Evolutionary conservation across 2,888 invertebrate genomes (phyloP), one percentile per base, ranked within the genome.

Genomic region (Lasius platythorax): DNA sequence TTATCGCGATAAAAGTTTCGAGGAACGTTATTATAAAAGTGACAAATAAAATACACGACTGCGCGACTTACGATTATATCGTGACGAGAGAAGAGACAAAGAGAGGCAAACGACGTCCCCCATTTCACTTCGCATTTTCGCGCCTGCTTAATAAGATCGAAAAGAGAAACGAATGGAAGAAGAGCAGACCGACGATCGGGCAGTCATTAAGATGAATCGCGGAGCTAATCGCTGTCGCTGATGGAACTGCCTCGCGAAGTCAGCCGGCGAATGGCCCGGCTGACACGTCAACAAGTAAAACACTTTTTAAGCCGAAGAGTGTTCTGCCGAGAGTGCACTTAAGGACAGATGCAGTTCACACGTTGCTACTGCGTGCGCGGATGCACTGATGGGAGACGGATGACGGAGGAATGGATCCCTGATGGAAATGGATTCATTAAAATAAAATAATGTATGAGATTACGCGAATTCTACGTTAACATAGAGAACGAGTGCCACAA

Each of bases 91-190:
- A 53, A 66, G 61, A 64, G 23, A 30, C 46, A 40, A 12, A 68
- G 83, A 53, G 53, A 53, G 50, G 63, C 63, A 23, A 70, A 70
- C 61, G 70, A 70, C 78, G 37, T 43, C 63, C 33, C 15, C 56
- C 70, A 72, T 84, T 82, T 87, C 84, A 84, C 84, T 83, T 84
- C 63, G 73, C 84, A 87, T 86, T 86, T 87, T 86, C 86, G 82
- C 87, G 86, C 79, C 86, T 72, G 72, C 82, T 87, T 86, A 86
- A 82, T 84, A 87, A 82, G 30, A 30, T 72, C 72, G 75, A 76
- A 72, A 67, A 40, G 66, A 81, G 73, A 68, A 64, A 58, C 46
- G 61, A 50, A 56, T 84, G 67, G 68, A 74, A 67, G 79, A 68
- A 53, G 18, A 64, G 79, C 74, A 53, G n/a, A 64, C 30, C 33